phyloP scores from a whole-genome alignment of 2,888 invertebrate species.

The Prenolepis imparis region DNA sequence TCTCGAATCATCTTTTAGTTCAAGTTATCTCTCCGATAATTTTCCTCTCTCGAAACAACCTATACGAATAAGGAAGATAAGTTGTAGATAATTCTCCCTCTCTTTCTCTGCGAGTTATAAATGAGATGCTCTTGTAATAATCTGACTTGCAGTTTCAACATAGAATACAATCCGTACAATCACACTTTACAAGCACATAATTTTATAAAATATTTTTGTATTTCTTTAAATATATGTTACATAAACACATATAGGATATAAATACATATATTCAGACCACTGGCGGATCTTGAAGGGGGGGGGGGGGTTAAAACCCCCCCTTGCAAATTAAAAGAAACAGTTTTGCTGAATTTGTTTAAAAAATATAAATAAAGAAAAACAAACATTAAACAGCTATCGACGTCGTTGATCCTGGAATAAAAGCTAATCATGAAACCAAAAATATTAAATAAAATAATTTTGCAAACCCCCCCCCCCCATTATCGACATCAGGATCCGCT shows the following conservation, averaged over 20 bases:
- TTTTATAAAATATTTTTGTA: background rate
- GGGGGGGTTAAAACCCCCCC: no score
- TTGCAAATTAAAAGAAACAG: no score
- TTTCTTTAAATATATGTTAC: background rate
- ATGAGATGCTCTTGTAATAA: conserved; percentile 44
- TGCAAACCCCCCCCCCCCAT: no score
- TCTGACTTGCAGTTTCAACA: background rate
- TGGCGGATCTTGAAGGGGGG: no score
- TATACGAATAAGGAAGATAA: conserved; percentile 61
- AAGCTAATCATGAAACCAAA: no score
- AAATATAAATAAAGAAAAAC: no score
- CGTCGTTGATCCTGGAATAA: no score
- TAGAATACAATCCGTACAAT: background rate
- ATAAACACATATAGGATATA: background rate
- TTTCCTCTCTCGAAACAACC: conserved; percentile 43
- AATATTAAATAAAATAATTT: no score
- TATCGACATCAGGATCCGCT: no score
- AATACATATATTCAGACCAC: background rate
- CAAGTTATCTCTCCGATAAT: conserved; percentile 58
- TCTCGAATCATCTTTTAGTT: conserved; percentile 70
- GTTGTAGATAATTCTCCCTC: conserved; percentile 35
- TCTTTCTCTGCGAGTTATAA: conserved; percentile 38
- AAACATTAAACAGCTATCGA: no score
- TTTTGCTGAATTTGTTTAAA: no score
- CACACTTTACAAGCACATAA: background rate